Conservation (phyloP, 1,140 invertebrate species). For the Homarus americanus region DNA sequence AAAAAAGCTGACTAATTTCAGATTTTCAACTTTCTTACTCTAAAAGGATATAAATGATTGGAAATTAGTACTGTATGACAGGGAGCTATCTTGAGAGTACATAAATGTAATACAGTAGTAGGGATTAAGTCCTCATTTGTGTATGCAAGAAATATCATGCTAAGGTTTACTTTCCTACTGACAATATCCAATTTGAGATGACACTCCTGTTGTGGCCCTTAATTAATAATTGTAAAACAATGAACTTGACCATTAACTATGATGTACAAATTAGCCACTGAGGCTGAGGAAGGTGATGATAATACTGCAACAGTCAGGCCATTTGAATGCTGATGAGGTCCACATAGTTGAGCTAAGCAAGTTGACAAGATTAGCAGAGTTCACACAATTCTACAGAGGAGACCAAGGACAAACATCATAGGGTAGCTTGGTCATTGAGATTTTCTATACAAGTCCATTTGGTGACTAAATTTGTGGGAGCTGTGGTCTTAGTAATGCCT, state of each 20-base stretch:
- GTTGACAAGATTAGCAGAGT: not conserved
- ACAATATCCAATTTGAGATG: not conserved
- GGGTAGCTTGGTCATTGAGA: not conserved
- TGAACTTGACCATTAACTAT: not conserved
- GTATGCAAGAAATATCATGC: not conserved
- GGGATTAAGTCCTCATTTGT: not conserved
- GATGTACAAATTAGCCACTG: not conserved
- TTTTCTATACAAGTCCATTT: not conserved
- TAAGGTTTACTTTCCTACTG: not conserved
- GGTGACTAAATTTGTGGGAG: slow-evolving; percentile 9
- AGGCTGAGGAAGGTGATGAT: not conserved
- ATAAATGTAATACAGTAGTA: not conserved
- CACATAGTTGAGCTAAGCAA: not conserved
- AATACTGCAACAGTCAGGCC: not conserved
- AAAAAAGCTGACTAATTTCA: not conserved
- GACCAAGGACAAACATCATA: not conserved
- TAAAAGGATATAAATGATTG: not conserved
- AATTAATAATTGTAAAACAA: not conserved
- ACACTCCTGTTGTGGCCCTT: slow-evolving; percentile 28
- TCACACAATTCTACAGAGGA: slow-evolving; percentile 13
- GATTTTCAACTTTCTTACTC: not conserved
- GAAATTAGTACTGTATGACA: not conserved
- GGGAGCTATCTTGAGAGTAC: not conserved
- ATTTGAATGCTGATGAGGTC: slow-evolving; percentile 2
- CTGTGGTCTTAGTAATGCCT: slow-evolving; percentile 20